These are phyloP conservation scores for Aporophyla lueneburgensis DNA, from an alignment of 2,888 invertebrate genomes.

Conservation along the genomic window DNA sequence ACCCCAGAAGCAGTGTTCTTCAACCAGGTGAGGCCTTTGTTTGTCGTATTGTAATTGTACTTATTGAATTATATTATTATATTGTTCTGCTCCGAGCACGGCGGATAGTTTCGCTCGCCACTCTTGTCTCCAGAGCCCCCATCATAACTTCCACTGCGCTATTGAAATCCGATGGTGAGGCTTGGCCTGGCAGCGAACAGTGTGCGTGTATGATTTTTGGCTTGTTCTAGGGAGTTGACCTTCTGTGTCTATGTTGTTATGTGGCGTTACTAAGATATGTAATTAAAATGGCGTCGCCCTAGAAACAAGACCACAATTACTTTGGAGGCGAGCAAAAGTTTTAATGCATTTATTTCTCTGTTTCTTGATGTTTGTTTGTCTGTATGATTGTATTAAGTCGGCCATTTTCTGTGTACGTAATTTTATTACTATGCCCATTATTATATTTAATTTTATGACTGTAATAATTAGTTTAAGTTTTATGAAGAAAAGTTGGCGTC, in stretches of 20 bases:
- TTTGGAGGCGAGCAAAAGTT: conserved; percentile 74
- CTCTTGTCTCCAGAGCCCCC: too few species aligned
- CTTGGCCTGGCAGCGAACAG: too few species aligned
- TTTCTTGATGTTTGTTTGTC: conserved; percentile 70
- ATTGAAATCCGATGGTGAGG: too few species aligned
- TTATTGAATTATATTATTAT: too few species aligned
- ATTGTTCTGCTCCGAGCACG: too few species aligned
- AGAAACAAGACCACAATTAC: conserved; percentile 76
- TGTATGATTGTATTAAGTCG: conserved; percentile 66
- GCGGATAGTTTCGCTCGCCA: too few species aligned
- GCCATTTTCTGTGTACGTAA: conserved; percentile 67
- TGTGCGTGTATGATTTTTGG: too few species aligned
- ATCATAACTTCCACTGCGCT: too few species aligned
- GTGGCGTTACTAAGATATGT: conserved; percentile 63
- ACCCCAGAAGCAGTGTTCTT: too few species aligned
- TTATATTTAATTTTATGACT: conserved; percentile 54
- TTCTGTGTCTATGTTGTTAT: conserved; percentile 13
- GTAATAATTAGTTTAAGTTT: conserved; percentile 69
- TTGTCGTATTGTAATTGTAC: too few species aligned
- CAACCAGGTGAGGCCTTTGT: too few species aligned
- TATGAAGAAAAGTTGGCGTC: conserved; percentile 60
- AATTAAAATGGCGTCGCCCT: conserved; percentile 72
- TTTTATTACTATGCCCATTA: conserved; percentile 50
- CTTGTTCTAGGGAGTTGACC: neutral
- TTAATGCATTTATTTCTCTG: conserved; percentile 76